Base-by-base conservation (phyloP, 2,888 invertebrate genomes). In the Torymus tubicola region DNA sequence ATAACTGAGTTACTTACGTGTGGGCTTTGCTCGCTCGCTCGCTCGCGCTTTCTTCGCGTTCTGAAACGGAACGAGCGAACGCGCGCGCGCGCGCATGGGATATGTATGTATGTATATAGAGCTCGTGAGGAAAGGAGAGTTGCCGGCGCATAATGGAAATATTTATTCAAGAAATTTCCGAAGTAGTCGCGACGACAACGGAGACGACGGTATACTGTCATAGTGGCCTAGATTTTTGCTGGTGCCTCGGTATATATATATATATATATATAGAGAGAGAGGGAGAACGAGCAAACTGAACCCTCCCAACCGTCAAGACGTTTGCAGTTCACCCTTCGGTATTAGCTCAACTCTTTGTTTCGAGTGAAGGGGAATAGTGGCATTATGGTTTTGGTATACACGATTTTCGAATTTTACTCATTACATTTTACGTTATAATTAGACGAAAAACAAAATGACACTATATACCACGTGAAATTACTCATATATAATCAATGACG, bases 81-180 rank as follows among this genome's bases (percentile, higher is more conserved):
- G 52, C 4, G 53, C 31, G 53, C 31, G 16, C 60, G 52, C n/a
- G 18, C 58, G 58, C 63, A 42, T 31, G 42, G 70, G 31, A 31
- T 31, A 31, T 24, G 24, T 24, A 24, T 24, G 24, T 24, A 31
- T 31, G 31, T 31, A 31, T 8, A 8, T 31, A 31, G 3, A 31
- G 31, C 31, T 31, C 5, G 31, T 8, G 31, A 31, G 31, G 8
- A 31, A n/a, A n/a, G n/a, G n/a, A 8, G 71, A 58, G 72, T 79
- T 78, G 70, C 53, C 65, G 72, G 65, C 65, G 82, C 80, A 75
- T 79, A 74, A 69, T 81, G 79, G 79, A 81, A 84, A 84, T 85
- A 83, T 84, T 84, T 85, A 84, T 83, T 84, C 83, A 82, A 78
- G 78, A 85, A 84, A 84, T 84, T 84, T 83, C 55, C 77, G 24